These are phyloP conservation scores for Campoplex capitator DNA, from an alignment of 2,888 invertebrate genomes.

Conservation along the genomic window DNA sequence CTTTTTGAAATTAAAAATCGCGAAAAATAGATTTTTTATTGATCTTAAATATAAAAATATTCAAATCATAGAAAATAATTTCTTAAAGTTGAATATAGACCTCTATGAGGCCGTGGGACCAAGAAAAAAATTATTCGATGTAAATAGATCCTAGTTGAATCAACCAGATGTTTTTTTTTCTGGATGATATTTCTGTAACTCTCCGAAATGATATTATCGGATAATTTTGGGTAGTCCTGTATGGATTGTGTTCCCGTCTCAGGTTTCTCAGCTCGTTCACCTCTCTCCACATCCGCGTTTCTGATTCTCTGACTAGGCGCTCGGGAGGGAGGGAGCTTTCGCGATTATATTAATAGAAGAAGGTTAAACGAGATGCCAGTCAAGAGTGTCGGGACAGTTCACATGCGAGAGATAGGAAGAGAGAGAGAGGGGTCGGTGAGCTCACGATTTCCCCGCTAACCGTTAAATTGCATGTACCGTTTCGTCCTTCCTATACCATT, in stretches of 20 bases:
- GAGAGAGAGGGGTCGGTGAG: slow-evolving; percentile 57
- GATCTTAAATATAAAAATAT: too few species aligned
- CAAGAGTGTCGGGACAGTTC: slow-evolving; percentile 41
- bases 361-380: slow-evolving; percentile 67
- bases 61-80: too few species aligned
- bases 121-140: too few species aligned
- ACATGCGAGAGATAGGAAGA: slow-evolving; percentile 13
- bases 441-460: slow-evolving; percentile 47
- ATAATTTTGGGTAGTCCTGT: background rate
- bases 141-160: too few species aligned
- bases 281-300: slow-evolving; percentile 49
- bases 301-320: slow-evolving; percentile 17
- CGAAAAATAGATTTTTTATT: too few species aligned
- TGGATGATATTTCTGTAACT: background rate
- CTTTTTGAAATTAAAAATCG: too few species aligned
- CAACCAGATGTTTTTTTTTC: background rate
- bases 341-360: slow-evolving; percentile 68
- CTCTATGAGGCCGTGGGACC: too few species aligned
- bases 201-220: background rate
- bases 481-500: slow-evolving; percentile 12
- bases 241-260: background rate
- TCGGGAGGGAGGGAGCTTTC: slow-evolving; percentile 20
- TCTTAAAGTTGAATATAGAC: too few species aligned
- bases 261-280: slow-evolving; percentile 53
- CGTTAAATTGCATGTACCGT: slow-evolving; percentile 40